A percentile compares a stretch with the other conserved stretches of the same genome.
Evolutionary conservation across 2,797 vertebrate species (phyloP).

Genomic region (Helarctos malayanus): DNA sequence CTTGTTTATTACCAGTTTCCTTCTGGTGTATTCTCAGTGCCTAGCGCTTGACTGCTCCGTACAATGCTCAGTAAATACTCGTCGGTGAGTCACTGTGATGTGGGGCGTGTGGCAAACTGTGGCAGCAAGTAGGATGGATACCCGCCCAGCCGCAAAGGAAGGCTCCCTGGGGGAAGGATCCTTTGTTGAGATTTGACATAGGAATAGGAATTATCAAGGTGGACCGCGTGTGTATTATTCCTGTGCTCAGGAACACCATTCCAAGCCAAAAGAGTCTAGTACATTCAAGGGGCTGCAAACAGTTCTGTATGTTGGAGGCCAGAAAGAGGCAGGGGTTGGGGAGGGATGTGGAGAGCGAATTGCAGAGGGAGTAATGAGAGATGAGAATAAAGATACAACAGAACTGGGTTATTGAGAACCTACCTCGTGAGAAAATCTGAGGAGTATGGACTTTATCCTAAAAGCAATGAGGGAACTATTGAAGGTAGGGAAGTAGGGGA

Average conservation of each 20-base stretch:
- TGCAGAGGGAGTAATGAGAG: background rate
- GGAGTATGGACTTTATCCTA: background rate
- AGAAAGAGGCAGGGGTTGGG: rapidly evolving
- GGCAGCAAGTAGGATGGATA: rapidly evolving
- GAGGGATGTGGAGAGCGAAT: background rate
- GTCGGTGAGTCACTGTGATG: background rate
- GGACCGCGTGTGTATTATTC: rapidly evolving
- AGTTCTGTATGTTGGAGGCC: background rate
- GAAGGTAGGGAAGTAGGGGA: background rate
- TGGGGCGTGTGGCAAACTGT: background rate
- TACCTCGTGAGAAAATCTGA: background rate
- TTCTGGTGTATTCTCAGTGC: background rate
- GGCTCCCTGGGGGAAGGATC: background rate
- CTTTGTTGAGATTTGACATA: background rate
- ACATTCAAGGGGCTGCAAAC: background rate
- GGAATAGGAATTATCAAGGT: background rate
- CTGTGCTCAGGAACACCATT: background rate
- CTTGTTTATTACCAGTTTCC: background rate
- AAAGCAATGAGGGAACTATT: background rate
- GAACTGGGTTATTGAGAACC: background rate
- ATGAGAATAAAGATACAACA: background rate
- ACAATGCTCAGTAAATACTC: background rate
- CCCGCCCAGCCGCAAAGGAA: background rate
- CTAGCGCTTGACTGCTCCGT: background rate
- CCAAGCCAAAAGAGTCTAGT: background rate